Conservation (phyloP, 2,888 invertebrate species). For the Dryobota labecula region DNA sequence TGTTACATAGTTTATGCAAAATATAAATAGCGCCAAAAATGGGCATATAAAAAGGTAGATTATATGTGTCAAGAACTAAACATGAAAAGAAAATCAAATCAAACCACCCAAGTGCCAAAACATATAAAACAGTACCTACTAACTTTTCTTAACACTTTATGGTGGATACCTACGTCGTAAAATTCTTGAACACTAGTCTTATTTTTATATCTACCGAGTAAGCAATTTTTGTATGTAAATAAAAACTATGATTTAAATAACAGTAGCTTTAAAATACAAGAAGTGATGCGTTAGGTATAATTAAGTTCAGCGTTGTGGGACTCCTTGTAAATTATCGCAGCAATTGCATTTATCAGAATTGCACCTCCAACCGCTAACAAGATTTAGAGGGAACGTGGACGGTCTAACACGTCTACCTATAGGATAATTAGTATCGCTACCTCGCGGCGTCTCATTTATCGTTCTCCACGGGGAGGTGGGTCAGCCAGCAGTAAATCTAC, state of each 20-base stretch:
- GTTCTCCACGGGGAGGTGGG: constrained; percentile 87
- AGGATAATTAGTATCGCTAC: constrained; percentile 90
- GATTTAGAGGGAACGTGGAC: constrained; percentile 83
- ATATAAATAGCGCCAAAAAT: background rate
- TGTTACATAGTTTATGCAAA: background rate
- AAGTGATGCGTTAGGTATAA: constrained; percentile 66
- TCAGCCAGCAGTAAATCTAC: constrained; percentile 90
- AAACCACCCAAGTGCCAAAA: constrained; percentile 23
- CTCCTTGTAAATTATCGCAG: constrained; percentile 74
- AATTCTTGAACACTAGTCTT: constrained; percentile 36
- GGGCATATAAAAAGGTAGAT: constrained; percentile 3
- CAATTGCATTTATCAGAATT: constrained; percentile 82
- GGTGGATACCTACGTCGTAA: constrained; percentile 28
- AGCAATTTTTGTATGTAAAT: constrained; percentile 20
- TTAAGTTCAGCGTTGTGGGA: constrained; percentile 63
- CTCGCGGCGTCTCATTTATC: constrained; percentile 89
- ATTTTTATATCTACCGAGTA: constrained; percentile 24
- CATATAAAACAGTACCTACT: constrained; percentile 31
- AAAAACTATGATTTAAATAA: constrained; percentile 25
- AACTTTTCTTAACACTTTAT: constrained; percentile 30
- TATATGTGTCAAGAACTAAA: constrained; percentile 4
- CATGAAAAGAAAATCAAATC: constrained; percentile 20
- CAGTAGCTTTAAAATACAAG: constrained; percentile 47
- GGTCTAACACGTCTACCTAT: constrained; percentile 84
- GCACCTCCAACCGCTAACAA: constrained; percentile 84